Conservation (phyloP, 1,140 invertebrate genomes). For the Nylanderia fulva region DNA sequence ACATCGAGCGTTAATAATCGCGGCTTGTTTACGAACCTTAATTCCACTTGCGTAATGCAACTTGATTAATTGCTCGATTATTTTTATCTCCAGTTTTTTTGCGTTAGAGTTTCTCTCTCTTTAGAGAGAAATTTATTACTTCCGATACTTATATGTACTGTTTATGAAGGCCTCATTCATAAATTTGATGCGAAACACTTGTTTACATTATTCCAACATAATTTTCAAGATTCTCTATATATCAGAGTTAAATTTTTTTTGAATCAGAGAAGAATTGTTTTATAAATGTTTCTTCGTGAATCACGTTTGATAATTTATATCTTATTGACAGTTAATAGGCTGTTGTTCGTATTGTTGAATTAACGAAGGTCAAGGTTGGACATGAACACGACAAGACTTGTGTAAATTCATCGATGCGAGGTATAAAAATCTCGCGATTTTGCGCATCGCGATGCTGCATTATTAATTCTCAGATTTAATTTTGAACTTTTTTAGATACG, state of each 20-base stretch:
- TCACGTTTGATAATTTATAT: not conserved
- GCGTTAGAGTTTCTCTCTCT: not conserved
- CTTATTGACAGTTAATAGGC: not conserved
- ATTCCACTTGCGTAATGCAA: slow-evolving; percentile 15
- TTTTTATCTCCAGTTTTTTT: not conserved
- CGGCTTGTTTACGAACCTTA: slow-evolving; percentile 11
- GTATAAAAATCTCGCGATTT: not conserved
- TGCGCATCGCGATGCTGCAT: slow-evolving; percentile 10
- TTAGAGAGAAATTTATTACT: not conserved
- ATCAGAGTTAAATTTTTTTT: not conserved
- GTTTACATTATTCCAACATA: not conserved
- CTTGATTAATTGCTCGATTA: not conserved
- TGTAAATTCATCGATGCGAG: not conserved
- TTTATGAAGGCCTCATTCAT: not conserved
- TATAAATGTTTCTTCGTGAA: not conserved
- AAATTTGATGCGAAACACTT: not conserved
- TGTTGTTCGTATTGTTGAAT: not conserved
- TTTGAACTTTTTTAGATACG: not conserved
- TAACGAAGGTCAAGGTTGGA: not conserved
- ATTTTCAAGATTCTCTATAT: not conserved
- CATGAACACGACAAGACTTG: not conserved
- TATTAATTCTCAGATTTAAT: not conserved
- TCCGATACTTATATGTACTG: not conserved
- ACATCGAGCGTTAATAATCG: slow-evolving; percentile 33
- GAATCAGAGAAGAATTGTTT: not conserved